phyloP scores from a whole-genome alignment of 37 sponge, comb jelly and placozoan genomes.

The Halichondria panicea region DNA sequence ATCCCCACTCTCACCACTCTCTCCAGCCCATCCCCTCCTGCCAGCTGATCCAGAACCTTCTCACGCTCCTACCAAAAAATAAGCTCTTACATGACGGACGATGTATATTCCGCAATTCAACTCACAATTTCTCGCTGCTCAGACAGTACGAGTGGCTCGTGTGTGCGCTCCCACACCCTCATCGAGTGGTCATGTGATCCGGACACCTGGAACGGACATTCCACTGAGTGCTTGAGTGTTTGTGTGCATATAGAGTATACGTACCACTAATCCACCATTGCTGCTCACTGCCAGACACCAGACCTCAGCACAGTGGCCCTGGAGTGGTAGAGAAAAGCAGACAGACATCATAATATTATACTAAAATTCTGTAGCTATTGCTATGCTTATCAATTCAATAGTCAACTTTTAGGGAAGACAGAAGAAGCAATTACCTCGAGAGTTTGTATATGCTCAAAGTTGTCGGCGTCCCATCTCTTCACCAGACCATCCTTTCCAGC shows the following conservation, averaged over 20 bases:
- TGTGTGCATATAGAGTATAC: neutral
- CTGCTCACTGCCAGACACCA: constrained; percentile 89
- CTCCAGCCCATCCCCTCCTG: constrained; percentile 32
- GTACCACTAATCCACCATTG: constrained; percentile 84
- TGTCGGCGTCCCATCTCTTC: constrained; percentile 97
- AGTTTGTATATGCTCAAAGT: constrained; percentile 84
- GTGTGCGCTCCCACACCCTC: constrained; percentile 86
- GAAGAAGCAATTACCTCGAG: constrained; percentile 49
- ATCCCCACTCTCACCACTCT: constrained; percentile 77
- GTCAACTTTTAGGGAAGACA: no score
- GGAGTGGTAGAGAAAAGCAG: neutral
- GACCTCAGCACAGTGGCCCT: constrained; percentile 91
- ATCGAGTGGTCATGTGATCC: constrained; percentile 93
- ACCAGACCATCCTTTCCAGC: constrained; percentile 88
- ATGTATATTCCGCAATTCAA: constrained; percentile 3
- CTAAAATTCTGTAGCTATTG: neutral
- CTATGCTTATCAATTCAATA: neutral
- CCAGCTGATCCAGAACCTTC: constrained; percentile 60
- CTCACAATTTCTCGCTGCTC: constrained; percentile 84
- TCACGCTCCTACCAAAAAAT: constrained; percentile 65
- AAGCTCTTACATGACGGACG: no score
- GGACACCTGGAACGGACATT: constrained; percentile 51
- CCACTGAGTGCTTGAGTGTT: neutral
- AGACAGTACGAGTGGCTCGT: constrained; percentile 83
- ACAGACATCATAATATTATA: neutral